Evolutionary conservation across 2,888 invertebrate species (phyloP).

Genomic region (Cryptophagus acutangulus): DNA sequence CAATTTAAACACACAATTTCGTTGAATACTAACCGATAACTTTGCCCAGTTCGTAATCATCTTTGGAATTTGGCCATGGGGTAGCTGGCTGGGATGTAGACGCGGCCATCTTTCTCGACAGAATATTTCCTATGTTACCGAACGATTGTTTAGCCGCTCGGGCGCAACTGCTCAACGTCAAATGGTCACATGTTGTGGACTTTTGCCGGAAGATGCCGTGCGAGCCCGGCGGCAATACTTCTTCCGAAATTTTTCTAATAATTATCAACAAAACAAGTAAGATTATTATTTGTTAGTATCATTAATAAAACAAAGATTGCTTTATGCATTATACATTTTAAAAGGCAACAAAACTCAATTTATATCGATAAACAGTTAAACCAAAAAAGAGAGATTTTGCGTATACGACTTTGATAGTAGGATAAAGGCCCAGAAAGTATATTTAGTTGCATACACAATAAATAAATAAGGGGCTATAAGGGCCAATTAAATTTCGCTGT

Average conservation of each 20-base stretch:
- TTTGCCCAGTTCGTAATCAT: constrained; percentile 88
- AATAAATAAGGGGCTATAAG: too few relatives aligned
- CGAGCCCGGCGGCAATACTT: constrained; percentile 56
- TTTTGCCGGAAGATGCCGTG: constrained; percentile 59
- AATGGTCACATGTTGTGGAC: constrained; percentile 50
- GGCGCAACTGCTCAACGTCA: constrained; percentile 44
- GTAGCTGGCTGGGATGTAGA: constrained; percentile 50
- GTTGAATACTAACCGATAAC: constrained; percentile 73
- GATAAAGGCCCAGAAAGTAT: too few relatives aligned
- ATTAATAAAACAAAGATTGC: neutral
- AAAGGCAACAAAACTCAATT: neutral
- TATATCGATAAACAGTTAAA: neutral
- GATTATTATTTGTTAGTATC: too few relatives aligned
- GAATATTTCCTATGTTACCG: constrained; percentile 52
- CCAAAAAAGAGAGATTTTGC: neutral
- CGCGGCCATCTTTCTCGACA: constrained; percentile 59
- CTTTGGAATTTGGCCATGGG: constrained; percentile 85
- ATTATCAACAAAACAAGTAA: constrained; percentile 6
- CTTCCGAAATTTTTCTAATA: constrained; percentile 58
- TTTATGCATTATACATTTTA: too few relatives aligned
- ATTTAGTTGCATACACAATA: too few relatives aligned
- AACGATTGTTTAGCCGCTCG: constrained; percentile 47
- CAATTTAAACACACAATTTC: constrained; percentile 24
- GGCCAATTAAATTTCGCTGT: too few relatives aligned
- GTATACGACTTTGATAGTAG: too few relatives aligned